phyloP scores from a whole-genome alignment of 2,797 vertebrate species.

The Kryptopterus vitreolus region DNA sequence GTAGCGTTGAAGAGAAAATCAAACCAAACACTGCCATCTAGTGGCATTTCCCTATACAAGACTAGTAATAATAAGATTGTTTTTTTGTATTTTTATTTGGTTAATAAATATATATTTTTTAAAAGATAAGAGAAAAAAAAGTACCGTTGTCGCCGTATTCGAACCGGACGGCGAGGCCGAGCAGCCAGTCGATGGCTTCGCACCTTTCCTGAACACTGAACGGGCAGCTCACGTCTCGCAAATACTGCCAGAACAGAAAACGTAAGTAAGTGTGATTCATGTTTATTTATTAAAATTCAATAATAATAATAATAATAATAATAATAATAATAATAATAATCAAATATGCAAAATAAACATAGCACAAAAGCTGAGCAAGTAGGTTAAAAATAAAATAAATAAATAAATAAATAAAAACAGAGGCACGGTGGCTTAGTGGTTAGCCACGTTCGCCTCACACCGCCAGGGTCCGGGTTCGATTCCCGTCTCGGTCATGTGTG shows the following conservation, averaged over 20 bases:
- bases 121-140: neutral
- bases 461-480: too few relatives aligned
- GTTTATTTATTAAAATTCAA: too few relatives aligned
- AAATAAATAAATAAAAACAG: too few relatives aligned
- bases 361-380: too few relatives aligned
- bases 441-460: too few relatives aligned
- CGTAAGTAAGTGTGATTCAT: neutral
- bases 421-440: too few relatives aligned
- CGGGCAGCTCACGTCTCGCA: slow-evolving; percentile 90
- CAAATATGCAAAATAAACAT: too few relatives aligned
- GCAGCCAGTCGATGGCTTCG: slow-evolving; percentile 92
- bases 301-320: too few relatives aligned
- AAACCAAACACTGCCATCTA: slow-evolving; percentile 59
- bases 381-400: too few relatives aligned
- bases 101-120: too few relatives aligned
- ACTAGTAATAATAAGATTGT: neutral
- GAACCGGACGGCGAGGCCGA: slow-evolving; percentile 91
- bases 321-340: too few relatives aligned
- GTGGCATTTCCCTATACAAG: slow-evolving; percentile 44
- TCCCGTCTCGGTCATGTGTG: too few relatives aligned
- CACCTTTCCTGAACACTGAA: slow-evolving; percentile 83
- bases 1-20: neutral
- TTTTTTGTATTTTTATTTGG: neutral
- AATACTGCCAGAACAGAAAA: slow-evolving; percentile 77
- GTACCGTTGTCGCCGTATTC: slow-evolving; percentile 96